Evolutionary conservation across 2,113 vertebrate genomes (phyloP), one percentile per base, ranked within the genome.

Genomic region (Poecilia latipinna): DNA sequence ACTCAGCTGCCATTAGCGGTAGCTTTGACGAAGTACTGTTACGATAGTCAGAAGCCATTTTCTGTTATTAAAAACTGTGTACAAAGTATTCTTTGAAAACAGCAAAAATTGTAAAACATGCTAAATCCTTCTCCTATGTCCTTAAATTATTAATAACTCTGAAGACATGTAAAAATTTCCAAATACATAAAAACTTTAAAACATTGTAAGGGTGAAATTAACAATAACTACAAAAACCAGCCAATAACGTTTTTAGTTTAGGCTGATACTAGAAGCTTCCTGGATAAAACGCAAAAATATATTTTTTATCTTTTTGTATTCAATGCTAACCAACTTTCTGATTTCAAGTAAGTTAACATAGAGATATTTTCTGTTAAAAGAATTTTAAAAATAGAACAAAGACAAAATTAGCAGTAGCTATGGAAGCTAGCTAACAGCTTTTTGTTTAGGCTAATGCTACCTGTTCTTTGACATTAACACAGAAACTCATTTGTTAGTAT

Each of bases 91-190:
- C 51, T 12, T 57, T 13, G n/a, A 29, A 54, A 22, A 33, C 12
- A 67, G 28, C 65, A 44, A 48, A 19, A 28, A 44, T 44, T 19
- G 5, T 24, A 44, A 68, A 37, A 4, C 8, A 31, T 8, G 24
- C 39, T 78, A 72, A 75, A 61, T 26, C 70, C 62, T 63, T 5
- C 54, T 68, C 31, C 31, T 39, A 5, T 12, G 4, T 67, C 13
- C 5, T 48, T 48, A n/a, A 37, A 44, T 67, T 67, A 19, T 3
- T 44, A 54, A 5, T 57, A n/a, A n/a, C 22, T n/a, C 3, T n/a
- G n/a, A 57, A 57, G 51, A 1, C 7, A 57, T 57, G 10, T 57
- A 10, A 57, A 57, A n/a, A 24, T 8, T 3, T 57, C 4, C 7
- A 24, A 57, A 22, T 57, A 24, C 48, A 51, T 8, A 54, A 4